Evolutionary conservation across 2,888 invertebrate genomes (phyloP), one percentile per base, ranked within the genome.

Genomic region (Acleris literana): DNA sequence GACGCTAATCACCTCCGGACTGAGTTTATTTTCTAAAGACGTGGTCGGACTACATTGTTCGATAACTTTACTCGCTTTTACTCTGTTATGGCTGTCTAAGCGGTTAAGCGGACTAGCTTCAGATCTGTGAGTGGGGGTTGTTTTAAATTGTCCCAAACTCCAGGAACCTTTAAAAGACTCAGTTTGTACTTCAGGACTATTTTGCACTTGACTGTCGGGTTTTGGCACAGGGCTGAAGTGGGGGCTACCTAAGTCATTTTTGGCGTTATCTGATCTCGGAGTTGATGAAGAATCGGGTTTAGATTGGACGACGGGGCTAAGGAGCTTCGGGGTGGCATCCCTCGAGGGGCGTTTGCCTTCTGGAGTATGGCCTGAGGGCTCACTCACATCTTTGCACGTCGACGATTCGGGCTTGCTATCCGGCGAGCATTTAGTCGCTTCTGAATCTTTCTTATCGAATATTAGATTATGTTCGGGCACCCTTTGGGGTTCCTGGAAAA

Each of bases 1-100:
- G 56, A 83, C 73, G 56, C 78, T 77, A 64, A 84, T 71, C 2
- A 84, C 83, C 75, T 92, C 92, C 1, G 92, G 92, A 75, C 91
- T 92, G 71, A 84, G 89, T 80, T 91, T 92, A 72, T 87, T 90
- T 68, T 92, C 92, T 60, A 88, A 74, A 0, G 92, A 91, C 64
- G 92, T 92, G 5, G 91, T 92, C 1, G 92, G 92, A 76, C 92
- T 92, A 72, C 91, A 92, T 76, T 91, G 92, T 75, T 92, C 92
- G 71, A 88, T 83, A 20, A 84, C 79, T 85, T 91, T 91, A 53
- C 84, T 79, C 61, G 88, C 88, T 79, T 86, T 90, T 70, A 87
- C 76, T 84, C 90, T 92, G 71, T 73, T 81, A 69, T 88, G 86
- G 74, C 80, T 82, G 61, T 92, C 92, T 81, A 89, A 78, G 76